Base-by-base conservation (phyloP, 2,797 vertebrate species). In the Podarcis lilfordi region DNA sequence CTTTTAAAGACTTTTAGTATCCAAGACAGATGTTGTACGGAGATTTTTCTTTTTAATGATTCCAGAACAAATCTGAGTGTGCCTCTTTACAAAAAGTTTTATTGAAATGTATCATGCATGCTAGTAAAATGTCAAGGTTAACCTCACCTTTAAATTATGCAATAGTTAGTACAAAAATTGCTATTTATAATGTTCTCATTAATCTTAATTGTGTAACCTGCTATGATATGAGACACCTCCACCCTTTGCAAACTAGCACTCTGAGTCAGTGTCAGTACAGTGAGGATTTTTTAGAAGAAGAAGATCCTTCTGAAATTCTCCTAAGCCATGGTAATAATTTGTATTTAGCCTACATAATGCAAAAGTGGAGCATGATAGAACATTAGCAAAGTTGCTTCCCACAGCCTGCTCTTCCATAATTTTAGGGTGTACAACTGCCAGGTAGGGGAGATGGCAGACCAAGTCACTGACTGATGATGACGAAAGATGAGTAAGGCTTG, bases 151-250 rank as follows among this genome's bases (percentile, higher is more conserved):
- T 89, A 45, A 89, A 61, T 40, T 75, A 86, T 43, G 21, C 29
- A 29, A 81, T 45, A 68, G 61, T 78, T 43, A 61, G 27, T n/a
- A 55, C 29, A 55, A 25, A 32, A 78, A 64, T 76, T 43, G 23
- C 45, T 86, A 82, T 89, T 86, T 86, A 86, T 82, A 83, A 77
- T 27, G 82, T 78, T 11, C 50, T 25, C n/a, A 83, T 61, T 37
- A 71, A 64, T 71, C 15, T 29, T 83, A 35, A 64, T 76, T 86
- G 43, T 55, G 23, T 35, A 64, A 35, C 29, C 29, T 45, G 10
- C 55, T 50, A 55, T 19, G 59, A 69, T 37, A 37, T 76, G 43
- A 35, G 64, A 82, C 81, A 32, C 19, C 59, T 59, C 43, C 71
- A 69, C 23, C 32, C n/a, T 71, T 37, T 66, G 37, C 84, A 66